Percentiles rank a stretch among this genome's conserved stretches.
Evolutionary conservation across 2,113 vertebrate species (phyloP).

Genomic region (Chamaetylas fuelleborni): DNA sequence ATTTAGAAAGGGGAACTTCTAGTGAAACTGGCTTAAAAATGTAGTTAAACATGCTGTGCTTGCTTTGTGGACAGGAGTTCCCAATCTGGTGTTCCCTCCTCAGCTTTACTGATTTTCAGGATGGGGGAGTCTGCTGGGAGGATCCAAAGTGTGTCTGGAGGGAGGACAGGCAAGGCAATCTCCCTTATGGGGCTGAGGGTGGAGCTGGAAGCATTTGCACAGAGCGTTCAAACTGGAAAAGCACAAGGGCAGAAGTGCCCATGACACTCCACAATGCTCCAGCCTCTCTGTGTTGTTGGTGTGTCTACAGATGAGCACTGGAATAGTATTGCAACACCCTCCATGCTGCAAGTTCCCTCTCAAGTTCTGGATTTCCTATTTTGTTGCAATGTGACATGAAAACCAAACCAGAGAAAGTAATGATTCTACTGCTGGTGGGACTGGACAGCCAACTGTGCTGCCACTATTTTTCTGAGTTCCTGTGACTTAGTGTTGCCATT

Average conservation of each 20-base stretch:
- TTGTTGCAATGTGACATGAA: not conserved
- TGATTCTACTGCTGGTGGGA: not conserved
- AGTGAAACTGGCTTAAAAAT: not conserved
- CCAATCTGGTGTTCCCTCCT: not conserved
- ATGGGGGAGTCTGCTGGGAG: not conserved
- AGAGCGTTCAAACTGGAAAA: not conserved
- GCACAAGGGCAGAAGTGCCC: not conserved
- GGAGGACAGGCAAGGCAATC: not conserved
- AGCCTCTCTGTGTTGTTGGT: accelerated
- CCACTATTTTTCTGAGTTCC: not conserved
- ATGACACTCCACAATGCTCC: not conserved
- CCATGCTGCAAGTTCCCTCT: not conserved
- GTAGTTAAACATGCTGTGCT: not conserved
- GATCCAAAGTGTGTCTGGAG: not conserved
- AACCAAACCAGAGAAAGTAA: not conserved
- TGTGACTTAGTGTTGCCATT: not conserved
- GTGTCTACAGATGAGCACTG: not conserved
- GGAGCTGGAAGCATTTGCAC: not conserved
- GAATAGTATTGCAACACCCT: not conserved
- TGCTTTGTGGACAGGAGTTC: not conserved
- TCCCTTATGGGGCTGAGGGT: not conserved
- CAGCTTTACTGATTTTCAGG: not conserved
- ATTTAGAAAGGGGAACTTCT: not conserved
- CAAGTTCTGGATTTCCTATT: not conserved
- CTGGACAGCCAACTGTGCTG: accelerated